Percentiles rank a stretch among this genome's conserved stretches.
These are phyloP conservation scores for Seladonia tumulorum DNA, from an alignment of 2,888 invertebrate genomes.

Conservation along the genomic window DNA sequence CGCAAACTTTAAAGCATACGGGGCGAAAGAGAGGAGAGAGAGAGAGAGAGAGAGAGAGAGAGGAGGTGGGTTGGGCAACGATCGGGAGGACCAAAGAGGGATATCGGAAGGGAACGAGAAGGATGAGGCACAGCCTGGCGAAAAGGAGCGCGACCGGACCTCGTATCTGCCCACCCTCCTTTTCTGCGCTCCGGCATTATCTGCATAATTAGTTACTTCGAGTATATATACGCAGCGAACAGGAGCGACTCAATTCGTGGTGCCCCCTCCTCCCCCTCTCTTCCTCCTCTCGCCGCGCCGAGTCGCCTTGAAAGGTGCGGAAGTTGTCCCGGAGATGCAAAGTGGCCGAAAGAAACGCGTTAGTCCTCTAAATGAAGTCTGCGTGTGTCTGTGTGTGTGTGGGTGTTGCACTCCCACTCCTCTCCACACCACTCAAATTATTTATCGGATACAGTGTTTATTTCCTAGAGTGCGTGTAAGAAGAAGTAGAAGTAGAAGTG, in stretches of 20 bases:
- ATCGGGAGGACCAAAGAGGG: slow-evolving; percentile 46
- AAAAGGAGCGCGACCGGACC: slow-evolving; percentile 61
- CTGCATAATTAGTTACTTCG: slow-evolving; percentile 79
- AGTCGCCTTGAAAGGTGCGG: slow-evolving; percentile 22
- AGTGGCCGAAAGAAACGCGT: slow-evolving; percentile 24
- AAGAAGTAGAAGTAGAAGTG: too few species aligned
- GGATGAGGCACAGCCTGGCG: slow-evolving; percentile 62
- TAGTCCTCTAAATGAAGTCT: background rate
- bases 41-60: slow-evolving; percentile 1
- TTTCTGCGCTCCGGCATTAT: slow-evolving; percentile 75
- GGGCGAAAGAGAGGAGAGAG: slow-evolving; percentile 20
- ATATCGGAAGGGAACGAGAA: slow-evolving; percentile 60
- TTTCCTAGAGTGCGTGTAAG: background rate
- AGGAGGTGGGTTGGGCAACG: background rate
- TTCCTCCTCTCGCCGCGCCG: background rate
- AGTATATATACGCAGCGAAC: slow-evolving; percentile 68
- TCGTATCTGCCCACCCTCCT: slow-evolving; percentile 70
- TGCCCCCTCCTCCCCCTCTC: slow-evolving; percentile 9
- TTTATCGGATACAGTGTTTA: background rate
- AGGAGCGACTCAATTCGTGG: slow-evolving; percentile 77
- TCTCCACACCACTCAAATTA: too few species aligned
- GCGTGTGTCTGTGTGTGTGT: background rate
- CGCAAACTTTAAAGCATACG: slow-evolving; percentile 54
- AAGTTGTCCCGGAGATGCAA: slow-evolving; percentile 43
- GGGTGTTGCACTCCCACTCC: background rate